Base-by-base conservation (phyloP, 2,113 vertebrate species). In the Phaethon lepturus region DNA sequence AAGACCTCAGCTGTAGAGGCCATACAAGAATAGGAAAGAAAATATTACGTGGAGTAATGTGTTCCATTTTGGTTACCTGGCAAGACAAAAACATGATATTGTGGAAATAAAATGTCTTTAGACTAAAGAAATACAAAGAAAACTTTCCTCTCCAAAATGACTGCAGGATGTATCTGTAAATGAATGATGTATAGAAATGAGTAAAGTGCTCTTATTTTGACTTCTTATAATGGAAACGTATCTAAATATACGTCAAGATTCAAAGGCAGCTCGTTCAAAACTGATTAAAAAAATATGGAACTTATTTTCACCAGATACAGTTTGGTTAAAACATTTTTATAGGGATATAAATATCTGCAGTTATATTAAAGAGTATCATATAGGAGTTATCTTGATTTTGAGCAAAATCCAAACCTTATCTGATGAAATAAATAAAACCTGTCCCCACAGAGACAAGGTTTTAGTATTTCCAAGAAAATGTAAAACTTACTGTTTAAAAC, bases 211-310 rank as follows among this genome's bases (percentile, higher is more conserved):
- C 16, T 40, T 80, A 53, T 83, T 94, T 86, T 76, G 10, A 45
- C 85, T 73, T 66, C 19, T 74, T 42, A 20, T 35, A 67, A 33
- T 29, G 31, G 56, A 93, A 95, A 87, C 26, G 19, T 45, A 77
- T 40, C 72, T 47, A 79, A 89, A 89, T 94, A 95, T 74, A 78
- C 44, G 79, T 12, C 29, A 93, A 92, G 79, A 90, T 64, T 90
- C 60, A 91, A 75, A 81, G 44, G 9, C 23, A 87, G 17, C 25
- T 87, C 15, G 56, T 91, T 91, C 81, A 78, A 91, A 89, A 77
- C 29, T n/a, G 26, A 76, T 66, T 85, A 9, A 75, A 93, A 84
- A 93, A 58, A 45, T 75, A 72, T 9, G 18, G 28, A 87, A 78
- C 33, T 87, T 17, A 94, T 87, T 95, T 91, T 16, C 25, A 78